Evolutionary conservation across 2,797 vertebrate species (phyloP), one percentile per base, ranked within the genome.

Genomic region (Poeciliopsis gracilis): DNA sequence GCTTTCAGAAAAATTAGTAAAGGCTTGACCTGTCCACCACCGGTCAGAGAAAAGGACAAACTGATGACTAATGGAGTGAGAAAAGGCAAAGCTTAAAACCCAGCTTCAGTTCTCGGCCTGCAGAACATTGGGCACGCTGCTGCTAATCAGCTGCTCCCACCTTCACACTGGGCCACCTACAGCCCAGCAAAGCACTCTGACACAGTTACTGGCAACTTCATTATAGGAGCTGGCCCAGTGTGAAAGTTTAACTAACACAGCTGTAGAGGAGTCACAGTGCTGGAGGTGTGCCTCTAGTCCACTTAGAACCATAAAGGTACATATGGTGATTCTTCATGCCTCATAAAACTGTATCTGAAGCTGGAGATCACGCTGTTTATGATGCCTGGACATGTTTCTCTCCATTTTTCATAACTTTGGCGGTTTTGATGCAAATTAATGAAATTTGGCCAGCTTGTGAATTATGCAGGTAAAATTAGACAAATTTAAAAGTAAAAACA

Each of bases 1-100:
- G 93, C 83, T 88, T 89, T 91, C 92, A 91, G 84, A 92, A 88
- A 95, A 96, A 93, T 96, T 94, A 96, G 95, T 90, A 89, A 93
- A 92, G 93, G 95, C 93, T 95, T 96, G 95, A 94, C 93, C 94
- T 89, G 85, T 84, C 81, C 79, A 89, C 94, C 93, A 94, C 92
- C 91, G 95, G 92, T 92, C 90, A 95, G 94, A 93, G 92, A 93
- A 91, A 90, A 86, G 85, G 88, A 86, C 89, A 94, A 95, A 95
- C 80, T 73, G 36, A 6, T 83, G 78, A 94, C 95, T 96, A 95
- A 96, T 93, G 89, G 30, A 61, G 30, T 16, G 90, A 94, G 88
- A 82, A 88, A 77, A 90, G 77, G 87, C 79, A 76, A 28, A 15
- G 41, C 61, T 87, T 85, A 79, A 86, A 84, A 81, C 55, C 78